phyloP scores from a whole-genome alignment of 2,888 invertebrate species.

The Lithosia quadra region DNA sequence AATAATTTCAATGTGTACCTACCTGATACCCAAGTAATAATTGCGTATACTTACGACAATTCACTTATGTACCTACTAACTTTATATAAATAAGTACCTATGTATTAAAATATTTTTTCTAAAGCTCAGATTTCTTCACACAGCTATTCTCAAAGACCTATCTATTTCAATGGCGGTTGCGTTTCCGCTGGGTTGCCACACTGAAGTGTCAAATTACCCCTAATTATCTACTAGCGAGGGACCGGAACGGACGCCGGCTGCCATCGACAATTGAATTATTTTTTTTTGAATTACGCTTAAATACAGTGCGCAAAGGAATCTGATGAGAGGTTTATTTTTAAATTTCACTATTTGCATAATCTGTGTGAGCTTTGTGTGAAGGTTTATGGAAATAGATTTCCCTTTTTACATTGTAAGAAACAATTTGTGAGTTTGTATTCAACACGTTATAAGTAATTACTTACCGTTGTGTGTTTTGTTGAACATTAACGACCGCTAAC shows the following conservation, averaged over 20 bases:
- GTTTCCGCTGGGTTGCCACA: constrained; percentile 57
- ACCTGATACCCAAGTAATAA: no score
- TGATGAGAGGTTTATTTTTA: constrained; percentile 45
- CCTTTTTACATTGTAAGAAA: constrained; percentile 12
- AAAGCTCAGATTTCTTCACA: constrained; percentile 35
- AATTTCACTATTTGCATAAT: constrained; percentile 51
- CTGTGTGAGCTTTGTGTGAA: constrained; percentile 27
- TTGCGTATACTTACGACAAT: background rate
- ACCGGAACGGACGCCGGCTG: constrained; percentile 58
- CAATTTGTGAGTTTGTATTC: constrained; percentile 15
- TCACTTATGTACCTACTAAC: background rate
- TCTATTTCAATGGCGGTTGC: constrained; percentile 55
- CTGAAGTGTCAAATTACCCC: constrained; percentile 67
- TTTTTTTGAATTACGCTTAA: constrained; percentile 55
- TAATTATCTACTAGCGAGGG: constrained; percentile 62
- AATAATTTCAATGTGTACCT: no score
- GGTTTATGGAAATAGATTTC: constrained; percentile 26
- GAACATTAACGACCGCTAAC: constrained; percentile 3
- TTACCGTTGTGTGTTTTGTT: background rate
- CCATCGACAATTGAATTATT: constrained; percentile 56
- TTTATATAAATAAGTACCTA: background rate
- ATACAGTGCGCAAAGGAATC: constrained; percentile 53
- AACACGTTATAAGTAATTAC: constrained; percentile 13
- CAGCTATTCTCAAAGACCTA: constrained; percentile 48
- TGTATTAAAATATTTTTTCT: constrained; percentile 6